These are phyloP conservation scores for Allygus modestus DNA, from an alignment of 2,888 invertebrate species.

Conservation along the genomic window DNA sequence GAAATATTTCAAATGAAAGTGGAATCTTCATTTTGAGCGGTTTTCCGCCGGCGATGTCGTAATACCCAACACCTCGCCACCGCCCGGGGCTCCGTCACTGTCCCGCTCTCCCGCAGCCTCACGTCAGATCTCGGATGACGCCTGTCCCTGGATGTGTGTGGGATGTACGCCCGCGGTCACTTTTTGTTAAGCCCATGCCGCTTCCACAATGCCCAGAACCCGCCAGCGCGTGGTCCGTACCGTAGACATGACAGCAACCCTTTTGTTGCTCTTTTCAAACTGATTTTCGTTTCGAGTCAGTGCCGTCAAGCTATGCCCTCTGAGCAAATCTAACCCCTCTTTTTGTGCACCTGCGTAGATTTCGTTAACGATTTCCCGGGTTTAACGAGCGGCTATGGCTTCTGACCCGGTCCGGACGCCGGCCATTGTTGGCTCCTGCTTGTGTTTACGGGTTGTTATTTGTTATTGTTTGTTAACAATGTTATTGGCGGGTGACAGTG, in stretches of 20 bases:
- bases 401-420: background rate
- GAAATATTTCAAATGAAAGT: too few relatives aligned
- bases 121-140: slow-evolving; percentile 40
- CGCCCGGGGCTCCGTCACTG: background rate
- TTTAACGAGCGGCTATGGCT: slow-evolving; percentile 14
- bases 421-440: background rate
- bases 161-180: slow-evolving; percentile 44
- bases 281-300: slow-evolving; percentile 27
- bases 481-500: slow-evolving; percentile 1
- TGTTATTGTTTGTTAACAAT: slow-evolving; percentile 26
- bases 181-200: slow-evolving; percentile 40
- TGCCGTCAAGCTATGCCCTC: slow-evolving; percentile 26
- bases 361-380: background rate
- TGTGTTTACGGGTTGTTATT: background rate
- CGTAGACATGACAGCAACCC: slow-evolving; percentile 44
- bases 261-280: slow-evolving; percentile 42
- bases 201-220: slow-evolving; percentile 32
- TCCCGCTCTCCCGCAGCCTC: background rate
- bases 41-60: too few relatives aligned
- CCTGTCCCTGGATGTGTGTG: slow-evolving; percentile 25
- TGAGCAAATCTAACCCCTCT: slow-evolving; percentile 8
- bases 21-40: too few relatives aligned
- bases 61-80: too few relatives aligned
- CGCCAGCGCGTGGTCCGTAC: slow-evolving; percentile 1
- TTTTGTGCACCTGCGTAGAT: slow-evolving; percentile 33